Evolutionary conservation across 1,140 invertebrate species (phyloP).

Genomic region (Drosophila parvula): DNA sequence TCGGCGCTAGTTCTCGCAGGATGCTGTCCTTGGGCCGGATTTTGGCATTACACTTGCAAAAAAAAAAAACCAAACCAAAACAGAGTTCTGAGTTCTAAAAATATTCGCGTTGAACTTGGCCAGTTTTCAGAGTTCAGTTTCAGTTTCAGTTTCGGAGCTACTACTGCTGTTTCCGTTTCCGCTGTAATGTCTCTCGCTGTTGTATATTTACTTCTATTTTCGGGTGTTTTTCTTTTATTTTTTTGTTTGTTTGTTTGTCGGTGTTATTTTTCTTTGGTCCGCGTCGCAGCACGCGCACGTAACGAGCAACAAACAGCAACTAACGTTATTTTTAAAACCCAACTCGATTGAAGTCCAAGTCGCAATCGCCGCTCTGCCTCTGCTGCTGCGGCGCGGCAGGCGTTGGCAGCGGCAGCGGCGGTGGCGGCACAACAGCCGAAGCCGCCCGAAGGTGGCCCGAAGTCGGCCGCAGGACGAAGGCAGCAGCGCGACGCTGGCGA

Average conservation of each 20-base stretch:
- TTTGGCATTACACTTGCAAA: conserved; percentile 23
- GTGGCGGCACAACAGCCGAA: conserved; percentile 34
- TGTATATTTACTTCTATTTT: conserved; percentile 5
- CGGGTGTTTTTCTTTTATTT: neutral
- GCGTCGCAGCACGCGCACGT: conserved; percentile 83
- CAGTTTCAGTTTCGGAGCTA: conserved; percentile 10
- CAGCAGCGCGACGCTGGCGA: neutral
- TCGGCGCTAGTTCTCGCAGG: neutral
- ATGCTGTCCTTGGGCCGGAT: conserved; percentile 14
- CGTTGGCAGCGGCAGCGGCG: conserved; percentile 11
- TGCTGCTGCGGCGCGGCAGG: conserved; percentile 25
- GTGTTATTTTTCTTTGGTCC: conserved; percentile 52
- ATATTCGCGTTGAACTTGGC: neutral
- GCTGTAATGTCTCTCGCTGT: neutral
- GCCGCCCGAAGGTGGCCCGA: conserved; percentile 47
- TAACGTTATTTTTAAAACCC: conserved; percentile 83
- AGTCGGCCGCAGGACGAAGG: conserved; percentile 29
- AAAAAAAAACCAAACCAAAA: conserved; percentile 6
- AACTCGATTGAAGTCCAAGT: conserved; percentile 82
- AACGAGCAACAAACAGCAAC: conserved; percentile 84
- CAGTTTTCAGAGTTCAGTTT: conserved; percentile 23
- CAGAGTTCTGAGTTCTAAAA: neutral
- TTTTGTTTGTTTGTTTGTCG: conserved; percentile 11
- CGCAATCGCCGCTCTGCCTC: conserved; percentile 36
- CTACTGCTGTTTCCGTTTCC: conserved; percentile 11